A percentile compares a stretch with the other conserved stretches of the same genome.
Evolutionary conservation across 2,797 vertebrate species (phyloP).

Genomic region (Capromys pilorides): DNA sequence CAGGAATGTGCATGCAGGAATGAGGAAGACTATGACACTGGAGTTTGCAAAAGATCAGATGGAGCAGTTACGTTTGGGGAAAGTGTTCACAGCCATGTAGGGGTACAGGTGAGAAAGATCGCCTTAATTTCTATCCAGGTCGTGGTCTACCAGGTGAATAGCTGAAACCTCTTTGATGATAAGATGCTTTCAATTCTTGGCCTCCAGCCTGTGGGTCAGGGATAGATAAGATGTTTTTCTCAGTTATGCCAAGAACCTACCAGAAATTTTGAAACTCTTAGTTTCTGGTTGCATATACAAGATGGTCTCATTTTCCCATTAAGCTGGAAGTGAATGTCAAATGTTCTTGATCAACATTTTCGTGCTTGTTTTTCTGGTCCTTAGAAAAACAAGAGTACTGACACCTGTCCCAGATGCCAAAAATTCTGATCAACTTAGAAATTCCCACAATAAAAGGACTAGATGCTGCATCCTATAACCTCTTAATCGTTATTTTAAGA

Average conservation of each 20-base stretch:
- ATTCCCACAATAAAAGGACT: background rate
- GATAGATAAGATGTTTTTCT: background rate
- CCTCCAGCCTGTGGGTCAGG: background rate
- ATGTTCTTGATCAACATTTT: background rate
- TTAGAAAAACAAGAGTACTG: background rate
- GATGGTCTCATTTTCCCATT: background rate
- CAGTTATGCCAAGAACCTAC: background rate
- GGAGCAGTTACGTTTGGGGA: background rate
- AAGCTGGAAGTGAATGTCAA: background rate
- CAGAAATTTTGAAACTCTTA: background rate
- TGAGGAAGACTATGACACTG: background rate
- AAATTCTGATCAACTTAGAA: background rate
- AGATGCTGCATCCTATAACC: background rate
- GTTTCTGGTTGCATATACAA: background rate
- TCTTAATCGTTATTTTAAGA: constrained; percentile 1
- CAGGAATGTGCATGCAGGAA: background rate
- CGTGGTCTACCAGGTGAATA: background rate
- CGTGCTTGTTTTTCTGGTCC: background rate
- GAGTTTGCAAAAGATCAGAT: background rate
- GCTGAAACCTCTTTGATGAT: background rate
- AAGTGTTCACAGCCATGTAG: background rate
- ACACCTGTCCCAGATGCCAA: background rate
- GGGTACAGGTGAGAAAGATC: background rate
- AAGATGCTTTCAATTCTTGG: background rate
- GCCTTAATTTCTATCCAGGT: background rate